These are phyloP conservation scores for Thereva unica DNA, from an alignment of 2,888 invertebrate species.

Conservation along the genomic window DNA sequence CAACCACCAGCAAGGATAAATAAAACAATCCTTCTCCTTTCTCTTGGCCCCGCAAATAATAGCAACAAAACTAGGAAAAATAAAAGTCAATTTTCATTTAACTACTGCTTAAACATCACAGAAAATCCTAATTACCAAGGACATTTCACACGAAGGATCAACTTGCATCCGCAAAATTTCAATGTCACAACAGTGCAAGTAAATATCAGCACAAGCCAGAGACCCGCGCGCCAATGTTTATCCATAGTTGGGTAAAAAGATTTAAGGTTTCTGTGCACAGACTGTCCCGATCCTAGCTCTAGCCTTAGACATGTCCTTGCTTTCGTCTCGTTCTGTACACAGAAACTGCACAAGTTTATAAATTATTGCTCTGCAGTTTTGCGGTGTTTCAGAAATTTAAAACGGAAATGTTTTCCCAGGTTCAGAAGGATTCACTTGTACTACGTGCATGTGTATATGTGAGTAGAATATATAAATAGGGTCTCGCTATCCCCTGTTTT, in stretches of 20 bases:
- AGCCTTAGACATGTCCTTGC: conserved; percentile 11
- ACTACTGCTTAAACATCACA: no score
- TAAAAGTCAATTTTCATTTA: no score
- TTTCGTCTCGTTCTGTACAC: conserved; percentile 10
- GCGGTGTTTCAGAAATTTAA: conserved; percentile 39
- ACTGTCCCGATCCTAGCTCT: conserved; percentile 5
- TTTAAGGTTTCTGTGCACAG: conserved; percentile 25
- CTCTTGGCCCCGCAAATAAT: no score
- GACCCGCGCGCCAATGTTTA: conserved; percentile 2
- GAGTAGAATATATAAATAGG: no score
- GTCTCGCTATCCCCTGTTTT: not conserved
- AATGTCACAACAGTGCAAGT: no score
- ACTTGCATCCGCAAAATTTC: no score
- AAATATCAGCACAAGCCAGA: no score
- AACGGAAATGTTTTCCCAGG: conserved; percentile 38
- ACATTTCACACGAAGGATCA: no score
- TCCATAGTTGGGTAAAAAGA: conserved; percentile 22
- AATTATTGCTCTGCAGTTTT: conserved; percentile 39
- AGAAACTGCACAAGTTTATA: conserved; percentile 35
- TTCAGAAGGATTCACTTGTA: not conserved
- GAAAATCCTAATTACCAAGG: no score
- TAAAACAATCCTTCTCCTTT: no score
- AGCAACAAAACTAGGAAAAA: no score
- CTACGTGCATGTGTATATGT: conserved; percentile 12
- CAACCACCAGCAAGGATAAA: no score